Evolutionary conservation across 1,140 invertebrate genomes (phyloP), one percentile per base, ranked within the genome.

Genomic region (Drosophila ironensis): DNA sequence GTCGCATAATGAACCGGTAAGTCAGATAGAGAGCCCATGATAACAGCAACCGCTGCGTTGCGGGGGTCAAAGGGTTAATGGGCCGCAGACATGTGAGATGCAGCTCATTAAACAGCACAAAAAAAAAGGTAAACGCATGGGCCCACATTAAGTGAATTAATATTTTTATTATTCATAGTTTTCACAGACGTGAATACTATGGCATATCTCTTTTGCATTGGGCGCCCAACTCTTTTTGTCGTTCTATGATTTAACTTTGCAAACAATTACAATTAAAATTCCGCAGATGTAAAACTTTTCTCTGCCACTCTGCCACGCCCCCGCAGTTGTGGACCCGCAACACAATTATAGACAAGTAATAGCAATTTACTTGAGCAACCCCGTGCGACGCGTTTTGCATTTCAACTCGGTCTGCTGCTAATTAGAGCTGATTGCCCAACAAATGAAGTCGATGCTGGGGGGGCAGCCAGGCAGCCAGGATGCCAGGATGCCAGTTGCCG

Each of bases 331-430:
- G n/a, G n/a, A n/a, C 17, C 19, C 12, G 12, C 27, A 37, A 35
- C 3, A 41, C 73, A 84, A 78, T 82, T 73, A 73, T 73, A 56
- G 78, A 73, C 78, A 73, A 84, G 66, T 84, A 84, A 84, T 70
- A 52, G 73, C 78, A 84, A 82, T 73, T 82, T 84, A 84, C 76
- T 82, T 67, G 56, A 42, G 22, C 28, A 22, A 38, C 56, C 60
- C 27, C 63, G 20, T 14, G 33, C 33, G 11, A 47, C 45, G 25
- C 51, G 37, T 56, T 72, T 66, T 73, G 70, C 70, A 72, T 72
- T 53, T 66, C 52, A 73, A 73, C 60, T 30, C 14, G 60, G 54
- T 64, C 74, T 37, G 33, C 27, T 60, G 69, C 78, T 84, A 82
- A 82, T 82, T 82, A 82, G 78, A 77, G 63, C 57, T 72, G 69